phyloP scores from a whole-genome alignment of 1,140 invertebrate genomes.

The Cephus cinctus region DNA sequence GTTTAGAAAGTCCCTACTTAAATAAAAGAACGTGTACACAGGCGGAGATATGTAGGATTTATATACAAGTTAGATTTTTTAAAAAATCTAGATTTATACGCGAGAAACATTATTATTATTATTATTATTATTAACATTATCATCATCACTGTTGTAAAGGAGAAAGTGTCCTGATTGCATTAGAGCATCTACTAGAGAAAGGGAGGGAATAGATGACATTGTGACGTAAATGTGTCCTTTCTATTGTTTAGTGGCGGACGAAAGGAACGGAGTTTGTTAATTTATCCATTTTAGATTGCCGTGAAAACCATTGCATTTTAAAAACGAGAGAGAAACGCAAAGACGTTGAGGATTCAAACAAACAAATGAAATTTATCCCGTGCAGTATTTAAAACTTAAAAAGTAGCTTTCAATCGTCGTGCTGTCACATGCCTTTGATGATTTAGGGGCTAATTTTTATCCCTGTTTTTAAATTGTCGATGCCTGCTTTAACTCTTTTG shows the following conservation, averaged over 20 bases:
- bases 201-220: not conserved
- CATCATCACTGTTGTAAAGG: conserved; percentile 18
- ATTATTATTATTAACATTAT: conserved; percentile 8
- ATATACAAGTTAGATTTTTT: conserved; percentile 21
- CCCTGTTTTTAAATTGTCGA: too few species aligned
- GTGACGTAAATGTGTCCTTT: conserved; percentile 1
- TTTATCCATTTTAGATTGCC: too few species aligned
- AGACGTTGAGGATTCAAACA: too few species aligned
- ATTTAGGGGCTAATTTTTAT: too few species aligned
- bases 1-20: not conserved
- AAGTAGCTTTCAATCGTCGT: too few species aligned
- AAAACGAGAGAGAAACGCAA: too few species aligned
- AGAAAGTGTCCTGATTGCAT: conserved; percentile 14
- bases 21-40: conserved; percentile 28
- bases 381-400: too few species aligned
- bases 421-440: too few species aligned
- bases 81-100: conserved; percentile 33
- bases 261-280: too few species aligned
- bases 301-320: too few species aligned
- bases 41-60: conserved; percentile 19
- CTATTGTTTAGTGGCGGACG: conserved; percentile 5
- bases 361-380: too few species aligned
- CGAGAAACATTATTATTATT: conserved; percentile 17
- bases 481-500: too few species aligned
- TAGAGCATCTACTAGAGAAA: conserved; percentile 1